Base-by-base conservation (phyloP, 2,113 vertebrate genomes). In the Prietella phreatophila region DNA sequence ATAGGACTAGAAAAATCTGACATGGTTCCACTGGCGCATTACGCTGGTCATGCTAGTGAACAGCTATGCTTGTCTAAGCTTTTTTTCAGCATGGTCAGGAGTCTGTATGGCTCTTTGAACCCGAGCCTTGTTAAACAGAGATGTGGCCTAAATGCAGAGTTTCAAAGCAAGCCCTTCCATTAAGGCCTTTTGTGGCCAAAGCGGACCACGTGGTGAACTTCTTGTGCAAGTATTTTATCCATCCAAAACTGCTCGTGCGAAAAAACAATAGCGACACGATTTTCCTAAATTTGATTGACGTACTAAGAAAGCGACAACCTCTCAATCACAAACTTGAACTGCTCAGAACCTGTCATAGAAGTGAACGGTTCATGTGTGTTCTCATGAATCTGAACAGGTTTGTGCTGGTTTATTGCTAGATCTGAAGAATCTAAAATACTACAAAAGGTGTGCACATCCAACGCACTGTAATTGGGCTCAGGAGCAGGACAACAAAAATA, bases 51-150 rank as follows among this genome's bases (percentile, higher is more conserved):
- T 84, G 82, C 82, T 84, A 33, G 15, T 69, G 82, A 69, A 50
- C 82, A 67, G 61, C 61, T 55, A 30, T 69, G 82, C 82, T 69
- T 65, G 42, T 67, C 63, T 71, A 84, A 84, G 83, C 82, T 84
- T 71, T 84, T 84, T 83, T 82, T 65, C 83, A 71, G 47, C 63
- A 69, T 67, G 83, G 47, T 84, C 85, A 86, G 73, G 73, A 79
- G 73, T 65, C n/a, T n/a, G 36, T 85, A n/a, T 25, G 56, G 36
- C 56, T n/a, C 71, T 81, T 80, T 80, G 58, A 67, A 81, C 10
- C 56, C 7, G 8, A 25, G 58, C 39, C n/a, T 80, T 80, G 36
- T 50, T 85, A 58, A 71, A 78, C 19, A 75, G 15, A 79, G 58
- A 53, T 83, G 82, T 65, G 82, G 79, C 30, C 17, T 81, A 81